Evolutionary conservation across 2,797 vertebrate species (phyloP).

Genomic region (Acipenser ruthenus): DNA sequence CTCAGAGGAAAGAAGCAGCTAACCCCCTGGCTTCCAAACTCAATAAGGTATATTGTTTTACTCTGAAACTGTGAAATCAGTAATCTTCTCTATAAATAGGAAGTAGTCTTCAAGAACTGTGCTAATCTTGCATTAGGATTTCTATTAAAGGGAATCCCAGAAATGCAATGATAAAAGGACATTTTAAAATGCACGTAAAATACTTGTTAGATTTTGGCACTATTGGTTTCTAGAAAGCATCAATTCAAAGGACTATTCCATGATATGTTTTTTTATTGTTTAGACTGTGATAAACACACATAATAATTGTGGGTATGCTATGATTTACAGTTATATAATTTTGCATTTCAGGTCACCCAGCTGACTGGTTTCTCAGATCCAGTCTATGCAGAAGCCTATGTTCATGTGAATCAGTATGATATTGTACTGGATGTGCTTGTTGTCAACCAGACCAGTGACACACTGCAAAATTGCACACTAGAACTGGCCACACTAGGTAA

Average conservation of each 20-base stretch:
- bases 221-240: too few relatives aligned
- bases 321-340: neutral
- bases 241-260: too few relatives aligned
- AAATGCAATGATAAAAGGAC: too few relatives aligned
- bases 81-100: neutral
- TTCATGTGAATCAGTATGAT: conserved; percentile 98
- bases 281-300: too few relatives aligned
- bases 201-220: too few relatives aligned
- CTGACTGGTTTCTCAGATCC: conserved; percentile 97
- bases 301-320: too few relatives aligned
- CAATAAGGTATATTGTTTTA: conserved; percentile 74
- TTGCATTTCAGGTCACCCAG: conserved; percentile 78
- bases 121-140: too few relatives aligned
- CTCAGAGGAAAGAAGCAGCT: conserved; percentile 89
- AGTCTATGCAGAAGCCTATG: conserved; percentile 94
- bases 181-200: too few relatives aligned
- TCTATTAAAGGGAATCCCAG: too few relatives aligned
- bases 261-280: too few relatives aligned
- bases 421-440: conserved; percentile 95
- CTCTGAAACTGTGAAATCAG: neutral
- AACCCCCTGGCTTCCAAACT: conserved; percentile 95
- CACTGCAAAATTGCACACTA: conserved; percentile 92
- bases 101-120: neutral
- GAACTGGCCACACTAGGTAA: conserved; percentile 92
- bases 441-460: conserved; percentile 95